Evolutionary conservation across 2,797 vertebrate species (phyloP).

Genomic region (Emydoidea blandingii): DNA sequence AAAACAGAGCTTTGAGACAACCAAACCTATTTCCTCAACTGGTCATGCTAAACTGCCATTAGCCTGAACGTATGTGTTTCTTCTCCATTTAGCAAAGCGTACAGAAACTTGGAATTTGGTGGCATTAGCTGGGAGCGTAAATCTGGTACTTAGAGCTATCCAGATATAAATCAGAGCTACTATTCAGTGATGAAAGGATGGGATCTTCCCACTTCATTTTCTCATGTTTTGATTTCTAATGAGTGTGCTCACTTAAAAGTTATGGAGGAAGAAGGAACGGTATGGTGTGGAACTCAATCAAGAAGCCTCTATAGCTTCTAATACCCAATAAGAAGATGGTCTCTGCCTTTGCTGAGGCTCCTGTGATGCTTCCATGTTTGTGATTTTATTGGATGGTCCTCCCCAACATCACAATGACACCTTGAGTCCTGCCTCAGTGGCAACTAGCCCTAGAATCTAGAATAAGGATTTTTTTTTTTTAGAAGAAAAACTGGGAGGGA

Average conservation of each 20-base stretch:
- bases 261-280: not conserved
- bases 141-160: not conserved
- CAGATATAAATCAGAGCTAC: not conserved
- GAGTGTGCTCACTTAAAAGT: not conserved
- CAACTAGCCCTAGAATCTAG: not conserved
- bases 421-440: not conserved
- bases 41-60: not conserved
- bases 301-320: fast-evolving
- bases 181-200: conserved; percentile 4
- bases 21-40: not conserved
- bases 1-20: conserved; percentile 7
- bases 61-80: conserved; percentile 6
- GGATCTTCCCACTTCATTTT: not conserved
- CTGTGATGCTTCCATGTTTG: not conserved
- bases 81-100: not conserved
- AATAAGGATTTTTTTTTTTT: not conserved
- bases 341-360: not conserved
- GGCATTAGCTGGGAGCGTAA: not conserved
- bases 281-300: not conserved
- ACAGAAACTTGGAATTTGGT: not conserved
- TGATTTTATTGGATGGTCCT: not conserved
- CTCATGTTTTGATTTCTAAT: not conserved
- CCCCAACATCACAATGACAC: not conserved
- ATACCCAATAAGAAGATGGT: not conserved
- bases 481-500: not conserved